Percentiles rank a stretch among this genome's conserved stretches.
Conservation (phyloP, 2,113 vertebrate species). For the Diadophis punctatus region DNA sequence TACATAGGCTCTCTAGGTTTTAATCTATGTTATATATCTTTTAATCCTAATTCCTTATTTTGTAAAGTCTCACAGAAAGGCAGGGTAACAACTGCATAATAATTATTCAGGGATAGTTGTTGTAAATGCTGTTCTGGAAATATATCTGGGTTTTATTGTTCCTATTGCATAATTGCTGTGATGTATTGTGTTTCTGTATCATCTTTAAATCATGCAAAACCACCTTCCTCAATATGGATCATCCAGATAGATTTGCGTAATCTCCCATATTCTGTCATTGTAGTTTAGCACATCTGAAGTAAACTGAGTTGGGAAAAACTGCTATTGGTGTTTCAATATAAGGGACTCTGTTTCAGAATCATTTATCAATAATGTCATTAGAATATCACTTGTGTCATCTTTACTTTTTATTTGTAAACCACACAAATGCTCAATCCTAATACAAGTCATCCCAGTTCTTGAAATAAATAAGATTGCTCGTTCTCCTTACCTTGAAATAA, state of each 20-base stretch:
- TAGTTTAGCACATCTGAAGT: background rate
- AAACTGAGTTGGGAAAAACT: background rate
- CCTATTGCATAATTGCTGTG: background rate
- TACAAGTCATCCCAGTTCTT: background rate
- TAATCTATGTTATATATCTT: background rate
- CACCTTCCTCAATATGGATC: background rate
- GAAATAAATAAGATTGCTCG: background rate
- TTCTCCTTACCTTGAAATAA: background rate
- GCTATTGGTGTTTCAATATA: background rate
- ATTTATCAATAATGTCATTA: background rate
- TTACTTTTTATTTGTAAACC: background rate
- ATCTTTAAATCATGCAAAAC: background rate
- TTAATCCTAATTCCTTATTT: background rate
- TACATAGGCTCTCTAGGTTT: too few relatives aligned
- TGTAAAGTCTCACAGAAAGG: background rate
- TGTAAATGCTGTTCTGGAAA: background rate
- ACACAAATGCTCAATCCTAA: background rate
- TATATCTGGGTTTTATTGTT: background rate
- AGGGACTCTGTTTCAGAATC: background rate
- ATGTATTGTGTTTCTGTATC: background rate
- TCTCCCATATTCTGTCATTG: background rate
- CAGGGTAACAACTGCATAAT: background rate
- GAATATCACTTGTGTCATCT: background rate
- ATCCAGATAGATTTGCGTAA: background rate
- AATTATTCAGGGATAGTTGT: background rate